phyloP scores from a whole-genome alignment of 2,797 vertebrate genomes.

The Tamandua tetradactyla region DNA sequence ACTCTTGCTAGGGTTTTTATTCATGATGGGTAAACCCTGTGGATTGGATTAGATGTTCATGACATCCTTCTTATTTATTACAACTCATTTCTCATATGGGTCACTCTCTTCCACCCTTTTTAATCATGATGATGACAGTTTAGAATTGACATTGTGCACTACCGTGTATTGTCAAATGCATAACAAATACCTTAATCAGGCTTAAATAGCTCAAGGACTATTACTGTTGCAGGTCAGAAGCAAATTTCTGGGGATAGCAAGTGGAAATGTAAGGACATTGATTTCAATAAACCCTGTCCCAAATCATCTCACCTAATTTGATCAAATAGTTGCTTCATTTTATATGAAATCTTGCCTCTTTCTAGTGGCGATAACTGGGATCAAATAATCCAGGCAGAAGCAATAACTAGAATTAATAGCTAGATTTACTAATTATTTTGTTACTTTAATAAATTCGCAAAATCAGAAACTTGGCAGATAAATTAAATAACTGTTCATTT shows the following conservation, averaged over 20 bases:
- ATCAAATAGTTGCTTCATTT: constrained; percentile 42
- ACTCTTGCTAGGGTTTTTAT: constrained; percentile 35
- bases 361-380: not conserved
- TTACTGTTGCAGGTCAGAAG: constrained; percentile 23
- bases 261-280: not conserved
- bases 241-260: constrained; percentile 21
- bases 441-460: constrained; percentile 41
- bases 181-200: constrained; percentile 66
- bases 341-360: not conserved
- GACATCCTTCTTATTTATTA: constrained; percentile 70
- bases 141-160: constrained; percentile 38
- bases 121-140: constrained; percentile 70
- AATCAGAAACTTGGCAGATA: not conserved
- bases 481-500: constrained; percentile 32
- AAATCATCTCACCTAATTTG: constrained; percentile 51
- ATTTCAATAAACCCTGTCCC: not conserved
- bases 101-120: constrained; percentile 65
- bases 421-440: not conserved
- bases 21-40: constrained; percentile 28
- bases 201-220: constrained; percentile 66
- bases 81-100: constrained; percentile 16
- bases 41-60: constrained; percentile 68
- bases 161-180: constrained; percentile 48
- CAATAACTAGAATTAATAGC: constrained; percentile 42
- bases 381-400: constrained; percentile 34